Evolutionary conservation across 2,797 vertebrate genomes (phyloP).

Genomic region (Liasis olivaceus): DNA sequence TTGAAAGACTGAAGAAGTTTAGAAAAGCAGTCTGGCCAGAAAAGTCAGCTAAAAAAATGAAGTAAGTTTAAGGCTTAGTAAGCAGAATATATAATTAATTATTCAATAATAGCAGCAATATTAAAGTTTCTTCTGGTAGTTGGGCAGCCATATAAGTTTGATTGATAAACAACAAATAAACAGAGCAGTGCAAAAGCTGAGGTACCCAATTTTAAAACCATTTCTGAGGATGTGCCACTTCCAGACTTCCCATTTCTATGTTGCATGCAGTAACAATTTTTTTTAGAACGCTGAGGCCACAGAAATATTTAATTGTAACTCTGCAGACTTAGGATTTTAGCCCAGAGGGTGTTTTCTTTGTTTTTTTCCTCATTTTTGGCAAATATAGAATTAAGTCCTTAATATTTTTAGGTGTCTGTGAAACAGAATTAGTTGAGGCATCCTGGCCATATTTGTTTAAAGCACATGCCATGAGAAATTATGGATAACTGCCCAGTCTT

Average conservation of each 20-base stretch:
- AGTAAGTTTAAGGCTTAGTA: too few relatives aligned
- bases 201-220: too few relatives aligned
- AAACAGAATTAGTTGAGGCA: neutral
- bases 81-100: too few relatives aligned
- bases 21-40: neutral
- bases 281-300: neutral
- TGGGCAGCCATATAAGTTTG: too few relatives aligned
- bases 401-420: neutral
- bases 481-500: conserved; percentile 24
- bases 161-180: too few relatives aligned
- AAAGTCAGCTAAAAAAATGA: too few relatives aligned
- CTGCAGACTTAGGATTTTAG: neutral
- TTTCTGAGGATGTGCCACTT: too few relatives aligned
- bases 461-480: neutral
- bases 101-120: too few relatives aligned
- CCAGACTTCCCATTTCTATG: too few relatives aligned
- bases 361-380: neutral
- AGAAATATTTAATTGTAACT: neutral
- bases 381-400: neutral
- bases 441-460: neutral
- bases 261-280: neutral
- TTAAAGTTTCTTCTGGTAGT: too few relatives aligned
- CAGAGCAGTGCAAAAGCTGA: too few relatives aligned
- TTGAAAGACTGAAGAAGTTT: neutral
- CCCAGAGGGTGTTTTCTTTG: neutral